Evolutionary conservation across 2,888 invertebrate genomes (phyloP).

Genomic region (Plagiodera versicolora): DNA sequence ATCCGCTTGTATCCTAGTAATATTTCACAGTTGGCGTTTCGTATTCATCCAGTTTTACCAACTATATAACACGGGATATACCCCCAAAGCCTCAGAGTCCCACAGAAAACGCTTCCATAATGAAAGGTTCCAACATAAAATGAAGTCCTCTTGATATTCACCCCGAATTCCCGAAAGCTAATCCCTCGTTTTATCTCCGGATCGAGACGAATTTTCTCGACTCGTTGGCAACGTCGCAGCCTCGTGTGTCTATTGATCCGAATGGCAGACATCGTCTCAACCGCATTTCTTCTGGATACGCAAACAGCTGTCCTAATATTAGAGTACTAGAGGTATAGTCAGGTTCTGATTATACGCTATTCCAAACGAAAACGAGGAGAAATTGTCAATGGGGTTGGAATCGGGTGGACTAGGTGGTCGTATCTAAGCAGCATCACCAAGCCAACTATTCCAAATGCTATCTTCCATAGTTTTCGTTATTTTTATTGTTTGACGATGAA

Average conservation of each 20-base stretch:
- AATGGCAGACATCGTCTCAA: slow-evolving; percentile 24
- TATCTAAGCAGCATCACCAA: no score
- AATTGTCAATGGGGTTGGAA: no score
- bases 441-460: no score
- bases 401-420: no score
- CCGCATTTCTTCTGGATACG: slow-evolving; percentile 8
- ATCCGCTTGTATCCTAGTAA: no score
- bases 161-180: slow-evolving; percentile 32
- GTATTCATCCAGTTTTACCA: not conserved
- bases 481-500: no score
- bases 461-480: no score
- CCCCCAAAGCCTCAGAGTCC: slow-evolving; percentile 8
- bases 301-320: slow-evolving; percentile 25
- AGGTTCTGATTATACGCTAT: no score
- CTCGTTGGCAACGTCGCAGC: slow-evolving; percentile 10
- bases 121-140: slow-evolving; percentile 26
- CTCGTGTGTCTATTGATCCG: slow-evolving; percentile 33
- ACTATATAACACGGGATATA: slow-evolving; percentile 8
- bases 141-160: slow-evolving; percentile 32
- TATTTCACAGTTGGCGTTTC: no score
- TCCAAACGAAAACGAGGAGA: no score
- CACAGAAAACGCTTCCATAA: slow-evolving; percentile 23
- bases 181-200: slow-evolving; percentile 27
- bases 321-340: slow-evolving; percentile 7
- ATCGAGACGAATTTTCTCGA: not conserved